phyloP scores from a whole-genome alignment of 2,797 vertebrate genomes.

The Acanthiza pusilla region DNA sequence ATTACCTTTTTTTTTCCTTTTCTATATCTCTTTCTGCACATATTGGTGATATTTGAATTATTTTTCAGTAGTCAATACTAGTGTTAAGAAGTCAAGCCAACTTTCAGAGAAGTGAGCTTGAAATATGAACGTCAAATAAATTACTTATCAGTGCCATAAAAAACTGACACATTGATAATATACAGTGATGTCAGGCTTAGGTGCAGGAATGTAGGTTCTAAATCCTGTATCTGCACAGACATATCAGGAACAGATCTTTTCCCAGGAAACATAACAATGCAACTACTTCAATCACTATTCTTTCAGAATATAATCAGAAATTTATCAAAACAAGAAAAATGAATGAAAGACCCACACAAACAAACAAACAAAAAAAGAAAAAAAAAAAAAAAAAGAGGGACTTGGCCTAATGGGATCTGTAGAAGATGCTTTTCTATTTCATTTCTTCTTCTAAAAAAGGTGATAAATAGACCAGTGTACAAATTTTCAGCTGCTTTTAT shows the following conservation, averaged over 20 bases:
- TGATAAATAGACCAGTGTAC: background rate
- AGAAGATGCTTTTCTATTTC: background rate
- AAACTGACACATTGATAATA: background rate
- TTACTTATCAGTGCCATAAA: background rate
- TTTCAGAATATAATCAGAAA: background rate
- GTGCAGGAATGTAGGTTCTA: background rate
- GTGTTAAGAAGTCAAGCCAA: background rate
- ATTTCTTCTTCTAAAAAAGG: background rate
- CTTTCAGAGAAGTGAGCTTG: background rate
- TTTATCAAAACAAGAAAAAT: background rate
- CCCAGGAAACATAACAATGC: background rate
- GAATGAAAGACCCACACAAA: rapidly evolving
- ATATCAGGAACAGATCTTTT: background rate
- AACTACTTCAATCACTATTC: background rate
- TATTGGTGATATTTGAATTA: background rate
- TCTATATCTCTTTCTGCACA: background rate
- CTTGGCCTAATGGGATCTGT: background rate
- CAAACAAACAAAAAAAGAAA: too few species aligned
- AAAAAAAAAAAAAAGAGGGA: background rate
- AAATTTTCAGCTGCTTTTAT: background rate
- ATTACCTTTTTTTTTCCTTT: background rate
- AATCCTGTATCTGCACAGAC: background rate
- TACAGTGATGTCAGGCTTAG: rapidly evolving
- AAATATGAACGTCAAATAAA: background rate
- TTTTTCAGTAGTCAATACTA: background rate